Conservation (phyloP, 2,797 vertebrate species). For the Simalia tracyae region DNA sequence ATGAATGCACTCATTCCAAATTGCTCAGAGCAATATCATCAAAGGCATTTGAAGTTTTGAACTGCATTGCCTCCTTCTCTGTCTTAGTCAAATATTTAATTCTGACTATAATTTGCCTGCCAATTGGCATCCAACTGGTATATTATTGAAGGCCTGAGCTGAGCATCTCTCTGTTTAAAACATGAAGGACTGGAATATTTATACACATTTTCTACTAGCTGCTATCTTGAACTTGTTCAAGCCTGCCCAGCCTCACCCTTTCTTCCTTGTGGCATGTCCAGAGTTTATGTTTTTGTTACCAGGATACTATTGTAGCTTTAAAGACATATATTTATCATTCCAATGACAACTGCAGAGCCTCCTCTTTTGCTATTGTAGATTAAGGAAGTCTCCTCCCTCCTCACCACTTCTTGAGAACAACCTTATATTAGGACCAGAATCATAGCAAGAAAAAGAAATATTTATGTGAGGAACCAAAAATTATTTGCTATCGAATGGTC, state of each 20-base stretch:
- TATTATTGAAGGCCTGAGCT: not conserved
- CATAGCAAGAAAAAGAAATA: not conserved
- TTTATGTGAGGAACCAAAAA: not conserved
- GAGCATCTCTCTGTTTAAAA: not conserved
- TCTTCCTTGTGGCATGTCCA: not conserved
- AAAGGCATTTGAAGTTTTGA: slow-evolving; percentile 4
- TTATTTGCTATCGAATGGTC: not conserved
- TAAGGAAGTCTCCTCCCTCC: not conserved
- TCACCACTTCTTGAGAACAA: too few relatives aligned
- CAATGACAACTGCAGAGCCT: not conserved
- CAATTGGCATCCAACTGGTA: not conserved
- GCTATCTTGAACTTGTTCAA: slow-evolving; percentile 24
- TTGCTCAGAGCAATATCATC: slow-evolving; percentile 17
- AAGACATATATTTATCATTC: not conserved
- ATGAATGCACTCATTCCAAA: not conserved
- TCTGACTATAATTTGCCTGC: not conserved
- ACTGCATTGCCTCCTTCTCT: not conserved
- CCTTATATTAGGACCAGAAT: not conserved
- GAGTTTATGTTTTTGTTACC: not conserved
- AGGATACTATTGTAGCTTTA: not conserved
- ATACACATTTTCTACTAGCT: not conserved
- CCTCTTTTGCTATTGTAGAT: not conserved
- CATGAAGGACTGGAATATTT: slow-evolving; percentile 14
- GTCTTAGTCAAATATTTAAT: not conserved
- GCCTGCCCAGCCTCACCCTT: not conserved